Base-by-base conservation (phyloP, 1,140 invertebrate species). In the Coptotermes formosanus region DNA sequence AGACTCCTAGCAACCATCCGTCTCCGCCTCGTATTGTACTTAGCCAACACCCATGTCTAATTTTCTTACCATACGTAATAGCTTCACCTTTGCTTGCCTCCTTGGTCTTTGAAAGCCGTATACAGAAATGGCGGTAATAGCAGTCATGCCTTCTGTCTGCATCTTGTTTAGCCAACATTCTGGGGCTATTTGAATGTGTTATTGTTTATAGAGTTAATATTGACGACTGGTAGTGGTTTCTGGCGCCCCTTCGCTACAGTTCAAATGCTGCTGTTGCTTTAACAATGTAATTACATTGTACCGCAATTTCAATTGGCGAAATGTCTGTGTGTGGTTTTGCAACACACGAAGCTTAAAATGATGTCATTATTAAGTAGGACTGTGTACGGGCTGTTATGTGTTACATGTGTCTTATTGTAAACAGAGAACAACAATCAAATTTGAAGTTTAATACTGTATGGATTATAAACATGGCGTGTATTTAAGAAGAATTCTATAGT, bases 201-300 rank as follows among this genome's bases (percentile, higher is more conserved):
- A 25, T 75, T 75, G n/a, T 75, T 75, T 75, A 30, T 75, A n/a
- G 64, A n/a, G 64, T 75, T 75, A 75, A 75, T 75, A 75, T 75
- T 75, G 64, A 75, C 64, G 25, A 30, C 64, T 75, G 64, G 25
- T 30, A 21, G 14, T 55, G 52, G 52, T 55, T 55, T 12, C 19
- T 75, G 30, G 64, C 64, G 4, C 25, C 64, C 25, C 64, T 16
- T 9, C 16, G n/a, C n/a, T 75, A n/a, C n/a, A n/a, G 14, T 75
- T 75, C 9, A 75, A 30, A 75, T 75, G 25, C 64, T 19, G 64
- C 64, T 19, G 52, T 55, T 19, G 21, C 52, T 3, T 75, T 75
- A 75, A 75, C 64, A 75, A 30, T 75, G 64, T 75, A 75, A 75
- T 75, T 75, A 75, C n/a, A 75, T 14, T 30, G n/a, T 30, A 30